These are phyloP conservation scores for Drosophila erecta DNA, from an alignment of 1,140 invertebrate genomes.

Conservation along the genomic window DNA sequence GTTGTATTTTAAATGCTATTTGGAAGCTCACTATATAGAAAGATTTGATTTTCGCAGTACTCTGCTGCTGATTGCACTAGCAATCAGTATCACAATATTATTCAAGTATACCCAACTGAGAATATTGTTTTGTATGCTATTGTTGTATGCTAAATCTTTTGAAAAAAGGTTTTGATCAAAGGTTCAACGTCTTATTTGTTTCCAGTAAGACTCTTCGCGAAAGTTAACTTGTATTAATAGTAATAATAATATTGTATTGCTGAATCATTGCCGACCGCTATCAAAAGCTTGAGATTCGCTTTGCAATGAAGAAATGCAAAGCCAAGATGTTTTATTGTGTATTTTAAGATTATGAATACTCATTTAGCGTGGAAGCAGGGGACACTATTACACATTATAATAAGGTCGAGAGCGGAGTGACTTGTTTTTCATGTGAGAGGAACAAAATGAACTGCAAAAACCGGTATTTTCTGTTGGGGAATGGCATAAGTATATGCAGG, in stretches of 20 bases:
- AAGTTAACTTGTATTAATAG: background rate
- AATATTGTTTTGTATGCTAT: background rate
- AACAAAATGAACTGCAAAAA: background rate
- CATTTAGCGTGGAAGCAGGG: background rate
- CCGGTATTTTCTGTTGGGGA: slow-evolving; percentile 10
- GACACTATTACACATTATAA: background rate
- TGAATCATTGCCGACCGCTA: background rate
- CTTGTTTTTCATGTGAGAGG: background rate
- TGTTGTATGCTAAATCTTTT: no score
- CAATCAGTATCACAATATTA: background rate
- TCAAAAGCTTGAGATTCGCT: background rate
- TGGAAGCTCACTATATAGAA: background rate
- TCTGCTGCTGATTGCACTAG: background rate
- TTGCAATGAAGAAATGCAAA: background rate
- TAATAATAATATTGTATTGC: no score
- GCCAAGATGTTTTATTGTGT: background rate
- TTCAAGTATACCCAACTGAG: no score
- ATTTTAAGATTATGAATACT: background rate
- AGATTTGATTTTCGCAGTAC: background rate
- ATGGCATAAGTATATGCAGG: background rate
- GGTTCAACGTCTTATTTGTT: background rate
- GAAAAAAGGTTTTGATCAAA: no score
- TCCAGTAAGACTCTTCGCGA: background rate
- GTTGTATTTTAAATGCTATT: background rate
- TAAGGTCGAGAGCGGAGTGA: slow-evolving; percentile 2